Conservation (phyloP, 2,797 vertebrate species). For the Triplophysa bombifrons region DNA sequence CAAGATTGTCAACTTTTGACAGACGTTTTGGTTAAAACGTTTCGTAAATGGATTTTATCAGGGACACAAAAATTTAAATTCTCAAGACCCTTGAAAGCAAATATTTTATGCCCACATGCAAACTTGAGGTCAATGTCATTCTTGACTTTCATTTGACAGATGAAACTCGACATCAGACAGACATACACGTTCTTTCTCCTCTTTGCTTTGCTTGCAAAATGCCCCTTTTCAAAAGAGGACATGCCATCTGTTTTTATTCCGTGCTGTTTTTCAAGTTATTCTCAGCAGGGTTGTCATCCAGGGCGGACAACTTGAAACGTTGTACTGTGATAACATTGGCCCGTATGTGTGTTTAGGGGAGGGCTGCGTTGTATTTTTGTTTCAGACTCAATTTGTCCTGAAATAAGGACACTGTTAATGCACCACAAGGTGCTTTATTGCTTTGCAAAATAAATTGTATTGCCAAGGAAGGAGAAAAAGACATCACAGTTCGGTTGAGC, state of each 20-base stretch:
- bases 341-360: not conserved
- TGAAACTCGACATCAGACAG: not conserved
- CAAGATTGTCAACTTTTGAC: too few relatives aligned
- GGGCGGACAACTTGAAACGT: not conserved
- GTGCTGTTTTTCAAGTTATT: too few relatives aligned
- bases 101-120: not conserved
- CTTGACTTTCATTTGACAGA: not conserved
- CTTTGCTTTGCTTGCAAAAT: not conserved
- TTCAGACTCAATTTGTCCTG: not conserved
- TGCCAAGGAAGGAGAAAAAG: not conserved
- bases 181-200: not conserved
- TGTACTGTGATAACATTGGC: not conserved
- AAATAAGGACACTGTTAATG: conserved; percentile 6
- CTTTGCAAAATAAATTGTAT: conserved; percentile 6
- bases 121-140: not conserved
- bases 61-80: too few relatives aligned
- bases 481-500: conserved; percentile 18
- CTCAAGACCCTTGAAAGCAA: not conserved
- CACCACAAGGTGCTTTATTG: conserved; percentile 1
- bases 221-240: not conserved
- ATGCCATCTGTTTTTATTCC: not conserved
- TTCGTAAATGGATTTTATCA: too few relatives aligned
- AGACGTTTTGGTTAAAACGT: too few relatives aligned
- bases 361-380: not conserved
- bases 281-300: too few relatives aligned